These are phyloP conservation scores for Platyscapa corneri DNA, from an alignment of 1,140 invertebrate species.

Conservation along the genomic window DNA sequence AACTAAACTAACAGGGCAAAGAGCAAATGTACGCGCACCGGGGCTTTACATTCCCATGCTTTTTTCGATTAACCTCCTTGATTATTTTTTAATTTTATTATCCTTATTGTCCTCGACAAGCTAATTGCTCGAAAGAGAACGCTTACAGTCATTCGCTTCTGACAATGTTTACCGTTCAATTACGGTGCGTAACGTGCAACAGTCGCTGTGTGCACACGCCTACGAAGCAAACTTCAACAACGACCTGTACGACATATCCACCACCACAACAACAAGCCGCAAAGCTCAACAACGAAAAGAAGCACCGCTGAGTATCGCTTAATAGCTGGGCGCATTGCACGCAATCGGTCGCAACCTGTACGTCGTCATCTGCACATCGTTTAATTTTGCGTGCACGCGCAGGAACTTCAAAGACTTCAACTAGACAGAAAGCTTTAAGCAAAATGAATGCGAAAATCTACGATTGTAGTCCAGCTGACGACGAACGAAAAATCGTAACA, in stretches of 20 bases:
- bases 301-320: too few species aligned
- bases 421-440: conserved; percentile 9
- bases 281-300: not conserved
- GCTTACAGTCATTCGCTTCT: not conserved
- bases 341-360: not conserved
- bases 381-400: not conserved
- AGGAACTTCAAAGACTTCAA: too few species aligned
- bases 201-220: not conserved
- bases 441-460: conserved; percentile 19
- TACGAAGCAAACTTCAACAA: conserved; percentile 4
- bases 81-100: not conserved
- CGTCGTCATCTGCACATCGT: not conserved
- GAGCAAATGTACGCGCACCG: not conserved
- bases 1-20: conserved; percentile 16
- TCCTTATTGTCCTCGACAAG: not conserved
- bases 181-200: conserved; percentile 44
- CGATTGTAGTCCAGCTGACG: too few species aligned
- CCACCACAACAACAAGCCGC: conserved; percentile 17
- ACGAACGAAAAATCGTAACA: not conserved
- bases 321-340: not conserved
- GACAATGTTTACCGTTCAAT: conserved; percentile 39
- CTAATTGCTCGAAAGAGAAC: conserved; percentile 36
- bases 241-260: not conserved
- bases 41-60: not conserved
- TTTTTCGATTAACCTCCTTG: not conserved